Evolutionary conservation across 2,888 invertebrate species (phyloP), one percentile per base, ranked within the genome.

Genomic region (Tachina grossa): DNA sequence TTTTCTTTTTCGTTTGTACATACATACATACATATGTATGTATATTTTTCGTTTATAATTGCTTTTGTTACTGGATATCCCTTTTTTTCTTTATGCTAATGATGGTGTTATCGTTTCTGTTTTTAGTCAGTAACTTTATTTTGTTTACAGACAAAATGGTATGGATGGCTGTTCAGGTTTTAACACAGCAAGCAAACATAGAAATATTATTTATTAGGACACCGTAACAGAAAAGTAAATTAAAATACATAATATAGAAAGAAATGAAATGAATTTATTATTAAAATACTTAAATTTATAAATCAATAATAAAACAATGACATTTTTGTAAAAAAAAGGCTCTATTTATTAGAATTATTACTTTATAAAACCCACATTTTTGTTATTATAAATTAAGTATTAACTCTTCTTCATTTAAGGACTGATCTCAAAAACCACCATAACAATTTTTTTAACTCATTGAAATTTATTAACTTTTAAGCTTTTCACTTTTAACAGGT

Each of bases 1-100:
- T 85, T 87, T 87, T 84, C 45, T 53, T 66, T 85, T 87, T 76
- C 63, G 57, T 65, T 57, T 68, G 49, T 69, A 53, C 31, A 31
- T 65, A 22, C 22, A 22, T 22, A 22, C 2, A 2, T 22, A 22
- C 22, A 2, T 22, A 22, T 22, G 22, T 22, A 22, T 22, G 22
- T 31, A 31, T 31, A 31, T 31, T 31, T 75, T 79, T 86, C 63
- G 59, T 63, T 83, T 77, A 57, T 74, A 75, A 45, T 77, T 83
- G 22, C 61, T 74, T 63, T 13, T 78, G 69, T 51, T 66, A 51
- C 61, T 75, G 16, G 66, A 65, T 72, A 69, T 65, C 13, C 63
- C 55, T 53, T 22, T 41, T 41, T 39, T 59, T 47, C 55, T 55
- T 22, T 16, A 19, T 72, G 14, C 5, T 49, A 31, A n/a, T 66